These are phyloP conservation scores for Porites divaricata DNA, from an alignment of 92 coral and sea anemone genomes.

Conservation along the genomic window DNA sequence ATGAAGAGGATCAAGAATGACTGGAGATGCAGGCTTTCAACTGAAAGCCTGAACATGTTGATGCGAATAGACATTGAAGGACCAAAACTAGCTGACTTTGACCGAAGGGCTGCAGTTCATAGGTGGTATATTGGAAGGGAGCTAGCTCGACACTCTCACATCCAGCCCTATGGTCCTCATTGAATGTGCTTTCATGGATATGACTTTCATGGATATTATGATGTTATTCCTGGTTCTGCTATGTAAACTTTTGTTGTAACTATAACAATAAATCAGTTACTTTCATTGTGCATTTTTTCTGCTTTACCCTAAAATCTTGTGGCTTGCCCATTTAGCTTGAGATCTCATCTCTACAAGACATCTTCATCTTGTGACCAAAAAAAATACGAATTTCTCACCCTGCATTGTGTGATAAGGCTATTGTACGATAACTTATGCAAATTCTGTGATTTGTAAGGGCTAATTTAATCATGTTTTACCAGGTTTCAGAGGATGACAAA, in stretches of 20 bases:
- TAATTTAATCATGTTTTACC: too few species aligned
- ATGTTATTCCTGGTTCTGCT: too few species aligned
- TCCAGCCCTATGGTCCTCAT: background rate
- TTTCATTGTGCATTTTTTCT: conserved; percentile 8
- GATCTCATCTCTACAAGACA: background rate
- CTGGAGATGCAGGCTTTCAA: conserved; percentile 8
- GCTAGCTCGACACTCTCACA: conserved; percentile 13
- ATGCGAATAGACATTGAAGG: conserved; percentile 19
- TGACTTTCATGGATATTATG: too few species aligned
- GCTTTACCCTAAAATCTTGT: conserved; percentile 22
- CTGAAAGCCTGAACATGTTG: conserved; percentile 1
- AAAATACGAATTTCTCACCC: background rate
- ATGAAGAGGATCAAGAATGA: too few species aligned
- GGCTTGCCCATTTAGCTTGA: conserved; percentile 30
- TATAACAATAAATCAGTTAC: conserved; percentile 19
- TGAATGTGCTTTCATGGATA: too few species aligned
- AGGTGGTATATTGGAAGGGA: conserved; percentile 23
- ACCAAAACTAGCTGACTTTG: conserved; percentile 25
- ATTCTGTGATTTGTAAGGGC: too few species aligned
- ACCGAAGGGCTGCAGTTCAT: conserved; percentile 27
- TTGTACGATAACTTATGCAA: too few species aligned
- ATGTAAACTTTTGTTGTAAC: too few species aligned
- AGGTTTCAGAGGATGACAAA: too few species aligned
- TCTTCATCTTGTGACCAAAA: too few species aligned
- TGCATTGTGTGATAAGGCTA: background rate